These are phyloP conservation scores for Cynaeus angustus DNA, from an alignment of 2,888 invertebrate genomes.

Conservation along the genomic window DNA sequence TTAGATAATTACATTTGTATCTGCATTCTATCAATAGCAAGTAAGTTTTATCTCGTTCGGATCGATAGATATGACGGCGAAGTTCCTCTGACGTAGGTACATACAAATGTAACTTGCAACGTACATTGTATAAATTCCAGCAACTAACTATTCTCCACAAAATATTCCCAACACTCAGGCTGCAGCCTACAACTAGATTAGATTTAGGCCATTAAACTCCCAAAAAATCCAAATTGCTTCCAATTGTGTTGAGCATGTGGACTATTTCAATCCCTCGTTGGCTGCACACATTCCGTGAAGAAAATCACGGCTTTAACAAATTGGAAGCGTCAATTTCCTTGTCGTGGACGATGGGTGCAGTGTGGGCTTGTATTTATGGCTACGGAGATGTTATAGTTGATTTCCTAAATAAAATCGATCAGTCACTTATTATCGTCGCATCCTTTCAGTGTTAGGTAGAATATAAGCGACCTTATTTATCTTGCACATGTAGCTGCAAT, in stretches of 20 bases:
- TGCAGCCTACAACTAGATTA: too few species aligned
- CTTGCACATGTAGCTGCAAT: conserved; percentile 68
- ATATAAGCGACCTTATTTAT: conserved; percentile 67
- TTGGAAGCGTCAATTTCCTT: conserved; percentile 69
- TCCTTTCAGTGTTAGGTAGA: conserved; percentile 60
- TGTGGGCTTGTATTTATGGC: conserved; percentile 73
- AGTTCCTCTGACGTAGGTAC: conserved; percentile 70
- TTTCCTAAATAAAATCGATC: too few species aligned
- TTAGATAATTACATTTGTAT: conserved; percentile 57
- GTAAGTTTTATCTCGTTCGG: conserved; percentile 67
- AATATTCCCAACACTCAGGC: conserved; percentile 61
- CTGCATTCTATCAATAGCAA: conserved; percentile 62
- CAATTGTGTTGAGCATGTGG: conserved; percentile 60
- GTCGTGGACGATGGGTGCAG: conserved; percentile 71
- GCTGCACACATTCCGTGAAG: too few species aligned
- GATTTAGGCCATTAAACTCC: too few species aligned
- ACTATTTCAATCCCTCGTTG: too few species aligned
- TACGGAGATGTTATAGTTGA: conserved; percentile 71
- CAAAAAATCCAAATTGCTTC: conserved; percentile 59
- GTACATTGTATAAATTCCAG: conserved; percentile 51
- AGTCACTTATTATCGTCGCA: too few species aligned
- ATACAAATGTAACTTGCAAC: conserved; percentile 46
- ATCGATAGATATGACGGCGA: conserved; percentile 64
- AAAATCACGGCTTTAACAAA: conserved; percentile 65
- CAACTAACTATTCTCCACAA: conserved; percentile 57